Base-by-base conservation (phyloP, 2,888 invertebrate genomes). In the Hirudinaria manillensis region DNA sequence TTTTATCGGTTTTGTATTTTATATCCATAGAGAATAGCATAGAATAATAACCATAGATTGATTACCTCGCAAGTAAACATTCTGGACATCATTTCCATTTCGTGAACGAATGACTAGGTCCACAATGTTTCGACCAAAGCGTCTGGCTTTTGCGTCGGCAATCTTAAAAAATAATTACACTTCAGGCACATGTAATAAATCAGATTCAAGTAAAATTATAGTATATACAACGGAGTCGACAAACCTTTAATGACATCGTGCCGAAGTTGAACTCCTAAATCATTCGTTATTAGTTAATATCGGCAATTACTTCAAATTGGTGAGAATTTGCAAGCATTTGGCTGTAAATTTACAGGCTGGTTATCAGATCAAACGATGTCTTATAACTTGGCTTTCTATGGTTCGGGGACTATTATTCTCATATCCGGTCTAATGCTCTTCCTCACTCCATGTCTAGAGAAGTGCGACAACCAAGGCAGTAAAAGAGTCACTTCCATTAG, bases 391-490 rank as follows among this genome's bases (percentile, higher is more conserved):
- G 77, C 79, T 32, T 79, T 79, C 76, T 77, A 75, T 76, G 71
- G 72, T 13, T 70, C 78, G 10, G 79, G 79, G 2, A 71, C 72
- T 24, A 74, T 78, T 38, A 79, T 79, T 55, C 38, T 78, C 24
- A 21, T 79, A 21, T 78, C 78, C 1, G 79, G 79, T 6, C 24
- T 79, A 29, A 79, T 79, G 77, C 76, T 79, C 27, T 78, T 77
- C 55, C 65, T 74, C 21, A 72, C 78, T n/a, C 78, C 78, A 13
- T 78, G 77, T 32, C 74, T 79, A 19, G 68, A 76, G 36, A 73
- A 24, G 45, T 73, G 36, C 29, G 73, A 72, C 56, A 53, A 51
- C 61, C 61, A 61, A 24, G 21, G 61, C 61, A 45, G 38, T 38
- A 56, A 56, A 56, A 56, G 56, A 27, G 6, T 61, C 6, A 1